Percentiles rank a stretch among this genome's conserved stretches.
Conservation (phyloP, 2,113 vertebrate species). For the Corythaixoides concolor region DNA sequence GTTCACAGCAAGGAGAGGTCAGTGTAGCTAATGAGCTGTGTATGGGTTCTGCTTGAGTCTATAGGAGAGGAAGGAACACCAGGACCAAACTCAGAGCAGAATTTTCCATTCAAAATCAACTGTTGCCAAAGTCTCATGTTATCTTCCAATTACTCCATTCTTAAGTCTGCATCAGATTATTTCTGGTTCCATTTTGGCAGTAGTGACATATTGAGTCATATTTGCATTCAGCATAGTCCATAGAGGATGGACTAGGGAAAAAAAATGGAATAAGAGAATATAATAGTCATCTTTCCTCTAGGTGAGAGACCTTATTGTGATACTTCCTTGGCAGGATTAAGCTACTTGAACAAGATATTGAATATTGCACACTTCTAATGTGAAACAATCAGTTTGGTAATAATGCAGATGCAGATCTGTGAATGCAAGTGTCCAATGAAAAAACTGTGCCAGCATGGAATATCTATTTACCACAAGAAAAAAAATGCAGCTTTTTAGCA, state of each 20-base stretch:
- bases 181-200: not conserved
- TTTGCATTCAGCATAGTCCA: not conserved
- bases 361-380: not conserved
- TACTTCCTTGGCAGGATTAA: not conserved
- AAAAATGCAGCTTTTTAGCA: not conserved
- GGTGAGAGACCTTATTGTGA: not conserved
- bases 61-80: not conserved
- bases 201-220: not conserved
- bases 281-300: not conserved
- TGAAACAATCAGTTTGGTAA: not conserved
- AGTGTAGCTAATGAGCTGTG: not conserved
- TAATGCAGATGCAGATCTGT: not conserved
- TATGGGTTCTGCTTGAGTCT: not conserved
- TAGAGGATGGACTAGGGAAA: not conserved
- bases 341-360: not conserved
- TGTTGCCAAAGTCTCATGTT: not conserved
- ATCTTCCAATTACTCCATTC: not conserved
- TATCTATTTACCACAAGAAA: not conserved
- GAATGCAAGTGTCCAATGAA: not conserved
- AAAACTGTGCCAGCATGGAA: not conserved
- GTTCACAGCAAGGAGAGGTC: not conserved
- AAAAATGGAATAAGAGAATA: not conserved
- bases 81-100: not conserved
- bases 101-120: not conserved
- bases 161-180: not conserved